Base-by-base conservation (phyloP, 2,888 invertebrate species). In the Eurytoma adleriae region DNA sequence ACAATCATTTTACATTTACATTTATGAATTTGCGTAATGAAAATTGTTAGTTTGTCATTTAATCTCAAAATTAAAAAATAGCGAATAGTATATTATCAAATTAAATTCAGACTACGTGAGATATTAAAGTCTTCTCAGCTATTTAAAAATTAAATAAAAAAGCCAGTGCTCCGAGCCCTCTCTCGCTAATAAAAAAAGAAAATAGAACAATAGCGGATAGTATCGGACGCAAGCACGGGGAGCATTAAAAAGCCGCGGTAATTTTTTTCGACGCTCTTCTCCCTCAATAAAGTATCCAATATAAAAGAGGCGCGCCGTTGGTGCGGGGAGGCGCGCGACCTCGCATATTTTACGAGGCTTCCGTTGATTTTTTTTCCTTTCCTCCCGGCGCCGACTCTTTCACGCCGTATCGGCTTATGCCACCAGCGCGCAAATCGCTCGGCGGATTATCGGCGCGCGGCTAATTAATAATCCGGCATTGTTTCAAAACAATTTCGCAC, bases 391-490 rank as follows among this genome's bases (percentile, higher is more conserved):
- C 18, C 20, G 56, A 18, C 24, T 3, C 4, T 30, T 30, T 30
- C 30, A 4, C 30, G 2, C 4, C 4, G 4, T 30, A 30, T 30
- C 30, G 30, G 30, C 30, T 30, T 30, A 30, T 52, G 27, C 48
- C 24, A 10, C 62, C 2, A 50, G 3, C 14, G 52, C 7, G 16
- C 5, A 30, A 14, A 30, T 18, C 69, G 5, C 59, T 61, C 52
- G 30, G 52, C 2, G 54, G 72, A 67, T 75, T 75, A 75, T 75
- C 75, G 75, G 64, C 67, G 59, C 62, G 54, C 40, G 62, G 64
- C 24, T 77, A 77, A 77, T 77, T 77, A 70, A 77, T 70, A 70
- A 77, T 77, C 64, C 68, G 40, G 48, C 3, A n/a, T 70, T 70
- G 56, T 70, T 70, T 57, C 30, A 30, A 64, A 64, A 30, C 62